Evolutionary conservation across 2,797 vertebrate species (phyloP).

Genomic region (Falco columbarius): DNA sequence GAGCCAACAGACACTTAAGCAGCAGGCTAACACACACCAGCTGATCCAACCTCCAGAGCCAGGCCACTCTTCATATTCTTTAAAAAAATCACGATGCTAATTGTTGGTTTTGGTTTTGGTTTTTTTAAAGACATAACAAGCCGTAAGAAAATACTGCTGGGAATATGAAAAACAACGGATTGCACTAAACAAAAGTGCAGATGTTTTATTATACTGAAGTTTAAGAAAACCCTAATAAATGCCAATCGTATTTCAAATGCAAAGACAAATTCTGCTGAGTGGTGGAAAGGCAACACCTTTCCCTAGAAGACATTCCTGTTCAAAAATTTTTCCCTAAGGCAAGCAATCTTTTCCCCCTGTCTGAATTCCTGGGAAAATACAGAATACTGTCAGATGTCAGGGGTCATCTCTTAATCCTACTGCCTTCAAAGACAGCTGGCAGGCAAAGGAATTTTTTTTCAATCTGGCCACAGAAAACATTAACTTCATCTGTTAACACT

Average conservation of each 20-base stretch:
- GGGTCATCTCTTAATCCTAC: not conserved
- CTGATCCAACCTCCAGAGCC: not conserved
- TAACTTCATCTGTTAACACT: not conserved
- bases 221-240: not conserved
- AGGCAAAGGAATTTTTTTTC: not conserved
- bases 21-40: not conserved
- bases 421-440: not conserved
- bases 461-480: not conserved
- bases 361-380: not conserved
- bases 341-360: not conserved
- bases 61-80: not conserved
- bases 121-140: not conserved
- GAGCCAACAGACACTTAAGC: not conserved
- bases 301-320: not conserved
- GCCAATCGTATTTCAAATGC: not conserved
- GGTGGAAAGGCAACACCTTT: not conserved
- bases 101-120: not conserved
- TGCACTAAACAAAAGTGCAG: not conserved
- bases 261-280: not conserved
- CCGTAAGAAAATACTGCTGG: not conserved
- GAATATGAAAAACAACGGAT: not conserved
- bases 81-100: not conserved
- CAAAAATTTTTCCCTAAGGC: not conserved
- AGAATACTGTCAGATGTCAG: not conserved
- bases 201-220: not conserved